Conservation (phyloP, 2,888 invertebrate genomes). For the Drosophila barbarae region DNA sequence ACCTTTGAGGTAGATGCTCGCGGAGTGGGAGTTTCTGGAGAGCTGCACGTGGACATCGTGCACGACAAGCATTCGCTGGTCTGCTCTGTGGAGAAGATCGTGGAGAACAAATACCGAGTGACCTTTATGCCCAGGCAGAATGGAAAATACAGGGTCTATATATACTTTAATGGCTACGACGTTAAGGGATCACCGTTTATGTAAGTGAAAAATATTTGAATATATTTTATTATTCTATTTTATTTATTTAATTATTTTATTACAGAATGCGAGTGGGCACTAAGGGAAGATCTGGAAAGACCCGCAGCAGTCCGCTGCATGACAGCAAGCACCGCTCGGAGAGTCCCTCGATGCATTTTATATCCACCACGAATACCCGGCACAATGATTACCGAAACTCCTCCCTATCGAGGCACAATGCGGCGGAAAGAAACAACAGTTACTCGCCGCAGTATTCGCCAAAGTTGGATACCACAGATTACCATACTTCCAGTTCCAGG, state of each 20-base stretch:
- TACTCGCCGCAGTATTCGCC: slow-evolving; percentile 79
- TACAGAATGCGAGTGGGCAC: slow-evolving; percentile 87
- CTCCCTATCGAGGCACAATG: slow-evolving; percentile 70
- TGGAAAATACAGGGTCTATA: slow-evolving; percentile 90
- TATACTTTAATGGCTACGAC: slow-evolving; percentile 96
- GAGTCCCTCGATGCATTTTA: slow-evolving; percentile 80
- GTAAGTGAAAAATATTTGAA: slow-evolving; percentile 37
- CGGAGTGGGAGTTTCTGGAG: slow-evolving; percentile 90
- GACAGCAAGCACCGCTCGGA: slow-evolving; percentile 80
- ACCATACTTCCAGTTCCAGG: slow-evolving; percentile 76
- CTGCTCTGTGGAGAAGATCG: slow-evolving; percentile 89
- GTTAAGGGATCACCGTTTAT: slow-evolving; percentile 91
- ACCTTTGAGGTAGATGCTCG: slow-evolving; percentile 90
- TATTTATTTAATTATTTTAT: background rate
- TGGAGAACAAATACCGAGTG: slow-evolving; percentile 87
- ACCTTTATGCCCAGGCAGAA: slow-evolving; percentile 89
- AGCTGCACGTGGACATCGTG: slow-evolving; percentile 93
- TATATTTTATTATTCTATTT: no score
- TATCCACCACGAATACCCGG: slow-evolving; percentile 74
- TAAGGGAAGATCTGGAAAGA: slow-evolving; percentile 82
- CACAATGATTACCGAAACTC: slow-evolving; percentile 78
- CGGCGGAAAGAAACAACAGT: slow-evolving; percentile 74
- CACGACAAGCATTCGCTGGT: slow-evolving; percentile 92
- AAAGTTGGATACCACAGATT: slow-evolving; percentile 76
- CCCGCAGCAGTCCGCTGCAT: slow-evolving; percentile 82